A percentile compares a stretch with the other conserved stretches of the same genome.
Conservation (phyloP, 2,113 vertebrate genomes). For the Heterocephalus glaber region DNA sequence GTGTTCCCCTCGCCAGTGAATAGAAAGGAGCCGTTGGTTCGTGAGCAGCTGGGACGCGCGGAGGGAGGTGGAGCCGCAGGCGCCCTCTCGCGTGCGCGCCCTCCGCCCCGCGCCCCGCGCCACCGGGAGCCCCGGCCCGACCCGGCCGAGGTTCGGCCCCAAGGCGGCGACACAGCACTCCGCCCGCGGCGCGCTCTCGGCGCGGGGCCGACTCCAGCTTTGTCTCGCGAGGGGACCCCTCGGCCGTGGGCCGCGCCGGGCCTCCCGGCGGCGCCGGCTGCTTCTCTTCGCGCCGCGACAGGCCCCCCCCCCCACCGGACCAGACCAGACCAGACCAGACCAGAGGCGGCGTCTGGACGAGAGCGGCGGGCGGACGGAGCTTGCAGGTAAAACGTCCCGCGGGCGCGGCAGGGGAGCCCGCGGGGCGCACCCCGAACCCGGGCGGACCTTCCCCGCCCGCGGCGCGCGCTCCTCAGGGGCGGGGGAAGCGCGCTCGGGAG, state of each 20-base stretch:
- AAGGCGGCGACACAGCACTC: neutral
- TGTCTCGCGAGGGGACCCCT: neutral
- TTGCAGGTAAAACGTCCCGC: slow-evolving; percentile 66
- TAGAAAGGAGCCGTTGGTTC: slow-evolving; percentile 95
- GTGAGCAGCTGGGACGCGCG: slow-evolving; percentile 96
- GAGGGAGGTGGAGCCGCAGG: slow-evolving; percentile 90
- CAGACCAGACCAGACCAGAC: too few relatives aligned
- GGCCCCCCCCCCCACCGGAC: too few relatives aligned
- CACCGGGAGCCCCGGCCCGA: too few relatives aligned
- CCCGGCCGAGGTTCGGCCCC: neutral
- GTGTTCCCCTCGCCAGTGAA: slow-evolving; percentile 95
- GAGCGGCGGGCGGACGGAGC: slow-evolving; percentile 65
- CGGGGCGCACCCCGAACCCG: too few relatives aligned
- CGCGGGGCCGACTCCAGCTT: slow-evolving; percentile 12
- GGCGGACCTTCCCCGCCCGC: neutral
- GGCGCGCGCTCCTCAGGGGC: neutral
- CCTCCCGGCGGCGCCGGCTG: neutral
- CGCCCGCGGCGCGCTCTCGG: neutral
- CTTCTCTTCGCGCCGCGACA: accelerated
- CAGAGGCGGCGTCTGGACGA: slow-evolving; percentile 53
- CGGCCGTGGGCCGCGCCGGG: neutral
- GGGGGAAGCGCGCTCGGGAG: neutral
- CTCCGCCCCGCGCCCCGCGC: neutral
- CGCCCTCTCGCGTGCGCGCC: neutral
- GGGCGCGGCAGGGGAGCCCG: neutral